These are phyloP conservation scores for Bombus sibiricus DNA, from an alignment of 1,140 invertebrate species.

Conservation along the genomic window DNA sequence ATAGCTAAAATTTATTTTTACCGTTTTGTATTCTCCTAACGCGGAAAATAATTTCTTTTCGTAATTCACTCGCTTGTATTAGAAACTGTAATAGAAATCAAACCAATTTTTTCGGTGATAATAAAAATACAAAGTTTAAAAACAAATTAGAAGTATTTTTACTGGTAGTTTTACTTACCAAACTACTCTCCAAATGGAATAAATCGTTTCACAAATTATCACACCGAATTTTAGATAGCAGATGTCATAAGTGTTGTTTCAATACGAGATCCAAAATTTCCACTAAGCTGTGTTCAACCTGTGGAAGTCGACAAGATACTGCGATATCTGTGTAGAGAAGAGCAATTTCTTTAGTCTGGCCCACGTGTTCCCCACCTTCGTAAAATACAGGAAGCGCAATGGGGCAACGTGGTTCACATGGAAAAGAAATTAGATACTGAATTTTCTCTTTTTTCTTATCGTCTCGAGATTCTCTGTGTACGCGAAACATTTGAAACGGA, in stretches of 20 bases:
- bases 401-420: neutral
- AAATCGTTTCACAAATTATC: neutral
- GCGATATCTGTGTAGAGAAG: slow-evolving; percentile 23
- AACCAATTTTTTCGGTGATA: too few species aligned
- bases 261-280: neutral
- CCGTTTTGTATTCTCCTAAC: neutral
- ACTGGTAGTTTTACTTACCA: neutral
- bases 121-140: neutral
- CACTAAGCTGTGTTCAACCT: neutral
- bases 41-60: neutral
- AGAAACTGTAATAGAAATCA: neutral
- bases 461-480: neutral
- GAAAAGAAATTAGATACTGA: neutral
- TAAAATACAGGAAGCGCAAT: neutral
- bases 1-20: neutral
- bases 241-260: too few species aligned
- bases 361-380: slow-evolving; percentile 48
- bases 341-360: slow-evolving; percentile 29
- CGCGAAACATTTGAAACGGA: neutral
- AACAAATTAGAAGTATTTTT: neutral
- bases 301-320: slow-evolving; percentile 4
- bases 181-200: neutral
- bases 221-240: neutral
- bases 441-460: neutral
- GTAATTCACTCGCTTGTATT: neutral